These are phyloP conservation scores for Colius striatus DNA, from an alignment of 2,113 vertebrate genomes.

Conservation along the genomic window DNA sequence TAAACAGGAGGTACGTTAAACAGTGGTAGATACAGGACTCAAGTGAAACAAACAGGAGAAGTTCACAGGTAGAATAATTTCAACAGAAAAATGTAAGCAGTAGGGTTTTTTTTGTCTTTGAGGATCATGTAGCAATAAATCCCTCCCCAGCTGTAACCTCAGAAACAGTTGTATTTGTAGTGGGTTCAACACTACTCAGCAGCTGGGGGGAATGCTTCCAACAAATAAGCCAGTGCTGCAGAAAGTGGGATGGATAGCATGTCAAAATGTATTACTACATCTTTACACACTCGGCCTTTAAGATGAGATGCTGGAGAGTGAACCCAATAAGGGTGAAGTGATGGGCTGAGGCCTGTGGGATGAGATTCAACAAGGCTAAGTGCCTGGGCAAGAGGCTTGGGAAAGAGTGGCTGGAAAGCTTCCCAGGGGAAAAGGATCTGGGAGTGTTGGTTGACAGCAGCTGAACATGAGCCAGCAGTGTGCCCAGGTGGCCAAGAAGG, in stretches of 20 bases:
- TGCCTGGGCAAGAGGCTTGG: too few relatives aligned
- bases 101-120: constrained; percentile 14
- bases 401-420: too few relatives aligned
- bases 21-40: not conserved
- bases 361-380: too few relatives aligned
- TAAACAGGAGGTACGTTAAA: not conserved
- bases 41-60: not conserved
- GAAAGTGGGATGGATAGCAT: not conserved
- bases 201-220: not conserved
- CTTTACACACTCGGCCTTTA: not conserved
- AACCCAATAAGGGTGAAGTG: not conserved
- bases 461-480: too few relatives aligned
- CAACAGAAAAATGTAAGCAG: not conserved
- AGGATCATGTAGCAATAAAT: not conserved
- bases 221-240: not conserved
- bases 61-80: constrained; percentile 2
- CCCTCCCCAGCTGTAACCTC: not conserved
- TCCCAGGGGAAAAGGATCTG: too few relatives aligned
- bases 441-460: too few relatives aligned
- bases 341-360: too few relatives aligned
- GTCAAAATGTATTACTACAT: not conserved
- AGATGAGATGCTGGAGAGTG: not conserved
- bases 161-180: not conserved
- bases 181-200: not conserved
- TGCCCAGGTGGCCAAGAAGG: too few relatives aligned